Evolutionary conservation across 1,140 invertebrate species (phyloP), one percentile per base, ranked within the genome.

Genomic region (Paralvinella palmiformis): DNA sequence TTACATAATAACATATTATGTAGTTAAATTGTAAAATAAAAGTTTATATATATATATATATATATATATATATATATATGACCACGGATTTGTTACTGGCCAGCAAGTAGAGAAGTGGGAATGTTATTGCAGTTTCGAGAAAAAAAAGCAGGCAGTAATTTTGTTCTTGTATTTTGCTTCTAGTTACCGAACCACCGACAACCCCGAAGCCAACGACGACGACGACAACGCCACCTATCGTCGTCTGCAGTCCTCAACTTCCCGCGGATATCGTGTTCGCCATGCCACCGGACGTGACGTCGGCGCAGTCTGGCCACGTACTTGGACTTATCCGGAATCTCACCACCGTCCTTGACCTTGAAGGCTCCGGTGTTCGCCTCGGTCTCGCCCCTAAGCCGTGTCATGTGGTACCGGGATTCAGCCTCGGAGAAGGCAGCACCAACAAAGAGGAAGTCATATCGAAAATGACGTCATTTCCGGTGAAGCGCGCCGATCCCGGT

Each of bases 51-150:
- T 44, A n/a, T 44, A n/a, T 44, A n/a, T 44, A n/a, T 44, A n/a
- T 44, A n/a, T 44, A n/a, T 44, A n/a, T 44, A n/a, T 44, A n/a
- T 44, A n/a, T 44, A n/a, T 44, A n/a, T 44, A n/a, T 44, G 37
- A 15, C 13, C n/a, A n/a, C n/a, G 37, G 13, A n/a, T 44, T 13
- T 2, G 17, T n/a, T 7, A 5, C 7, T 52, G 48, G 22, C 1
- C 31, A 15, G 31, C n/a, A 48, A 24, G 27, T 3, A 48, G 45
- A 48, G 45, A 48, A 24, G n/a, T n/a, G 48, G 31, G n/a, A n/a
- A n/a, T 3, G 44, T n/a, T n/a, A 24, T 2, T 20, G 44, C 20
- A 48, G 2, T n/a, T n/a, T n/a, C n/a, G n/a, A 52, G 48, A n/a
- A 15, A 52, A 20, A n/a, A 13, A 2, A 52, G 48, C 1, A 29